Percentiles rank a stretch among this genome's conserved stretches.
Conservation (phyloP, 1,140 invertebrate genomes). For the Drosophila teissieri region DNA sequence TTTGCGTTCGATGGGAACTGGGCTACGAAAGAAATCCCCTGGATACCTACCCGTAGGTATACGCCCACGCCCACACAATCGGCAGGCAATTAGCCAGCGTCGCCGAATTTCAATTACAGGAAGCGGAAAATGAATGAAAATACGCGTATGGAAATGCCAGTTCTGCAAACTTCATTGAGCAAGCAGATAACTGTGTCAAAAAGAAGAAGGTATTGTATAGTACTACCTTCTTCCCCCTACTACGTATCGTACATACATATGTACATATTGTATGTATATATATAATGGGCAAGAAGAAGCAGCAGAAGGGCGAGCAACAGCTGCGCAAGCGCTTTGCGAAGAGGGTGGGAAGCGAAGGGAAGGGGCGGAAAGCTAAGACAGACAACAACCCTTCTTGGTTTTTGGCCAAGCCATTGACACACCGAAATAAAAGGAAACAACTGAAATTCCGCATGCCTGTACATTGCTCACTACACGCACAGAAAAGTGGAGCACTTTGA, state of each 20-base stretch:
- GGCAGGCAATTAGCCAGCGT: conserved; percentile 26
- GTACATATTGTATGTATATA: too few relatives aligned
- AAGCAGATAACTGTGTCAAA: conserved; percentile 62
- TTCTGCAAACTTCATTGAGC: conserved; percentile 58
- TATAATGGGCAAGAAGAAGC: conserved; percentile 31
- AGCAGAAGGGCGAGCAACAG: conserved; percentile 51
- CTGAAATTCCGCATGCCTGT: conserved; percentile 37
- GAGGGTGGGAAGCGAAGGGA: neutral
- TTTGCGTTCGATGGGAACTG: conserved; percentile 15
- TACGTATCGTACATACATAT: conserved; percentile 9
- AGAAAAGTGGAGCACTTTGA: neutral
- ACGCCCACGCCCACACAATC: conserved; percentile 27
- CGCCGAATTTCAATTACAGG: conserved; percentile 70
- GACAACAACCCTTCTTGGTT: conserved; percentile 65
- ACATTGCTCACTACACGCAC: conserved; percentile 21
- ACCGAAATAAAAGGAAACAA: conserved; percentile 26
- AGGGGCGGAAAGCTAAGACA: conserved; percentile 39
- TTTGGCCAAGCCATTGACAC: conserved; percentile 65
- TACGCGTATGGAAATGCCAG: conserved; percentile 60
- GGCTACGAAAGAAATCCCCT: conserved; percentile 10
- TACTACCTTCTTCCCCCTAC: conserved; percentile 19
- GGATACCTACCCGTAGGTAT: neutral
- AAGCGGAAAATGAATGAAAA: conserved; percentile 73
- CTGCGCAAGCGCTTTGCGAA: conserved; percentile 57
- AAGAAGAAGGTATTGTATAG: conserved; percentile 20